phyloP scores from a whole-genome alignment of 2,888 invertebrate species.

The Craniophora ligustri region DNA sequence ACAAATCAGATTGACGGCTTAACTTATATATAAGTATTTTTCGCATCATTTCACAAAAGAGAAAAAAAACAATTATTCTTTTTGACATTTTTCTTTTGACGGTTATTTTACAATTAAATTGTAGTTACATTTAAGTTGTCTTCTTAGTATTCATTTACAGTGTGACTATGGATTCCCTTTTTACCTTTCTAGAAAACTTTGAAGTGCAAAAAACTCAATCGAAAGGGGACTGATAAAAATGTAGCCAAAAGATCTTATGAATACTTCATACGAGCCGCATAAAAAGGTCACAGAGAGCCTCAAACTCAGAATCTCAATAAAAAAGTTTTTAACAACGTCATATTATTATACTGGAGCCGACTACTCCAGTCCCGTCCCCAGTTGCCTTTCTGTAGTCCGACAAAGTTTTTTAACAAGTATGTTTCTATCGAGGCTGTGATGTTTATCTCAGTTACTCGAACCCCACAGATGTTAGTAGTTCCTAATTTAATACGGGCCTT shows the following conservation, averaged over 20 bases:
- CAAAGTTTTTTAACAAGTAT: slow-evolving; percentile 29
- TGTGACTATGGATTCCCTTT: too few relatives aligned
- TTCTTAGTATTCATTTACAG: too few relatives aligned
- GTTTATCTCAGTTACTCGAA: slow-evolving; percentile 42
- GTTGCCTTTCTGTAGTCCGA: slow-evolving; percentile 4
- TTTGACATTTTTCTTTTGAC: too few relatives aligned
- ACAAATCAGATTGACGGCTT: too few relatives aligned
- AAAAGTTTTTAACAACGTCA: slow-evolving; percentile 19
- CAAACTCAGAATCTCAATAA: slow-evolving; percentile 25
- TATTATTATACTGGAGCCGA: slow-evolving; percentile 8
- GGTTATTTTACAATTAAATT: too few relatives aligned
- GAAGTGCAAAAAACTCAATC: slow-evolving; percentile 14
- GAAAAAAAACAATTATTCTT: too few relatives aligned
- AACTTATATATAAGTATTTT: too few relatives aligned
- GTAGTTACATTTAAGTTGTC: too few relatives aligned
- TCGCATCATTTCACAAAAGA: too few relatives aligned
- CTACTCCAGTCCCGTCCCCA: background rate
- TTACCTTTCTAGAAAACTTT: background rate
- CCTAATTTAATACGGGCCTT: slow-evolving; percentile 62
- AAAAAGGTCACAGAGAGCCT: slow-evolving; percentile 1
- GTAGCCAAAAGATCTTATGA: slow-evolving; percentile 12
- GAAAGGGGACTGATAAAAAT: slow-evolving; percentile 1
- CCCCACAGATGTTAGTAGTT: slow-evolving; percentile 53
- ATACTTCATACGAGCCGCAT: slow-evolving; percentile 19
- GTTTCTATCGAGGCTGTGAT: slow-evolving; percentile 31